These are phyloP conservation scores for Syndactyla subalaris DNA, from an alignment of 2,797 vertebrate genomes.

Conservation along the genomic window DNA sequence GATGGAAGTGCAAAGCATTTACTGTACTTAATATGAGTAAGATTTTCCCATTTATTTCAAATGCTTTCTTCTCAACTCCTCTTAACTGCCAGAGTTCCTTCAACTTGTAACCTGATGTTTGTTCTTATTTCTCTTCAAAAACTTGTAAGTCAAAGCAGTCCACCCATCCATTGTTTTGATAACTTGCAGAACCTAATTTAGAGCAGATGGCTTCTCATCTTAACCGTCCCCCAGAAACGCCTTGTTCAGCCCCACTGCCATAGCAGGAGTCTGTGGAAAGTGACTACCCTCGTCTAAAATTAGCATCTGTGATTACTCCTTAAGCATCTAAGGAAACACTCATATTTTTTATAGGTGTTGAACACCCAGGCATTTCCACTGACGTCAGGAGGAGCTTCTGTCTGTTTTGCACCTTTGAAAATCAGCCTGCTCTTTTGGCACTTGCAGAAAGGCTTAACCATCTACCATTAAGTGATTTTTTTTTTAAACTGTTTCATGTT, in stretches of 20 bases:
- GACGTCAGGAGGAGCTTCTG: constrained; percentile 53
- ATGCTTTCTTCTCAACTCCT: neutral
- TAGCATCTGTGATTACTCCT: constrained; percentile 46
- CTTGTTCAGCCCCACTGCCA: neutral
- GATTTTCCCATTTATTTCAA: neutral
- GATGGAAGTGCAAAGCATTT: neutral
- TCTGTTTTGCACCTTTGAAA: constrained; percentile 46
- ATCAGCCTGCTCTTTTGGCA: constrained; percentile 25
- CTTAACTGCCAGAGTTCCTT: neutral
- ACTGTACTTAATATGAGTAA: neutral
- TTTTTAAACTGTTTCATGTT: neutral
- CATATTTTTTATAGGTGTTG: constrained; percentile 52
- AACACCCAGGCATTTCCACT: constrained; percentile 59
- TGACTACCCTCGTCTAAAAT: constrained; percentile 29
- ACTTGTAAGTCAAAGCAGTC: neutral
- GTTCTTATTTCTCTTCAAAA: neutral
- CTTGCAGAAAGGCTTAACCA: neutral
- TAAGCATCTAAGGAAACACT: constrained; percentile 44
- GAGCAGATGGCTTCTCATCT: neutral
- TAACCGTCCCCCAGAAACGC: neutral
- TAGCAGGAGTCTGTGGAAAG: constrained; percentile 17
- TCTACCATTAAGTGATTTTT: neutral
- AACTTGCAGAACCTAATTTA: neutral
- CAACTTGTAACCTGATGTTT: neutral
- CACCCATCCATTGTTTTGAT: neutral